Base-by-base conservation (phyloP, 2,113 vertebrate species). In the Deroptyus accipitrinus region DNA sequence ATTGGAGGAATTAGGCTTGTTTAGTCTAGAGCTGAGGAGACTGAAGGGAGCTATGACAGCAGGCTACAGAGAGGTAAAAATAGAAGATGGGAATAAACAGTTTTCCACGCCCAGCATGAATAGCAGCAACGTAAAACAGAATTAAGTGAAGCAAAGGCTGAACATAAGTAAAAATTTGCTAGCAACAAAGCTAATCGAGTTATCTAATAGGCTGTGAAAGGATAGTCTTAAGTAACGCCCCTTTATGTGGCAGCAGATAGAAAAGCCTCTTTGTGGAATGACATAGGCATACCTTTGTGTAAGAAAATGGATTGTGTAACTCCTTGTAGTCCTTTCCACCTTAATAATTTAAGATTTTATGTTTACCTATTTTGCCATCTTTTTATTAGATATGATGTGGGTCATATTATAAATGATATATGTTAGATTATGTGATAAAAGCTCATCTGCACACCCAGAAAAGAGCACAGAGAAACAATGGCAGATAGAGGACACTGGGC, bases 11-110 rank as follows among this genome's bases (percentile, higher is more conserved):
- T 92, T 88, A 76, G 16, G 6, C 24, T 76, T 95, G 92, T 96
- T 96, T 96, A 94, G 94, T 96, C 88, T 97, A 85, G 17, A 90
- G 17, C 9, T 92, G 24, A 64, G 28, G 35, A 93, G 62, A 59
- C 24, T 62, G 61, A 92, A 92, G 68, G 46, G 8, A 86, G 13
- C 24, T 84, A 73, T 33, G 57, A 87, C 51, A 96, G 52, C 27
- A 93, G 35, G 48, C 39, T 73, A 41, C 22, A 55, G 37, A 90
- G 49, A 79, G 12, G 67, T 90, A 86, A 95, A 96, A 94, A 90
- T 4, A 90, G 37, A 44, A 83, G 62, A 69, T 37, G 18, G 6
- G 30, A 83, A 88, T 62, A 73, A 94, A 72, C 4, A 84, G 8
- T 66, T 93, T 93, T 93, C 22, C 37, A 73, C 30, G 22, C 2